Evolutionary conservation across 2,113 vertebrate species (phyloP), one percentile per base, ranked within the genome.

Genomic region (Oreochromis aureus): DNA sequence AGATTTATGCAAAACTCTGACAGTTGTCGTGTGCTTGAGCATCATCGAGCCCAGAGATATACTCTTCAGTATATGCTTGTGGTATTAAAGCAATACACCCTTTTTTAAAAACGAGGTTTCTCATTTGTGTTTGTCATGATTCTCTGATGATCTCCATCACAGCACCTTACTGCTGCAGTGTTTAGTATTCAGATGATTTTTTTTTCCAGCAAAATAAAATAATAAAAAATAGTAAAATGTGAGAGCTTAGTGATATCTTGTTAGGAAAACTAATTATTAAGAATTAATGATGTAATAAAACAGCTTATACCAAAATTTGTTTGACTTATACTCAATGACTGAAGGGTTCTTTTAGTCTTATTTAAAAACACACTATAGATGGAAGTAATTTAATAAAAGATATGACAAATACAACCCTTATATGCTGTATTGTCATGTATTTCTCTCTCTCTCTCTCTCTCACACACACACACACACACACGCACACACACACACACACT

Each of bases 161-260:
- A 51, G 16, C 16, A 51, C 12, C n/a, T 10, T 16, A 44, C 7
- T 44, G n/a, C n/a, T 71, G n/a, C 63, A 24, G n/a, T 6, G 36
- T 44, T 39, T 36, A 36, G 0, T 66, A 66, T 36, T 36, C 32
- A 36, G 61, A 36, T 32, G 27, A 16, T 30, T 11, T 71, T 44
- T 41, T 41, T 24, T 0, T 12, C 0, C 5, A 1, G 58, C 5
- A 61, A 32, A 32, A 61, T 61, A 61, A 61, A 30, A 61, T 2
- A 59, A 32, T 32, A 4, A 18, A 61, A 61, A 61, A 61, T 32
- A 61, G 3, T 61, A 30, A 61, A 61, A 24, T 2, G 36, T 69
- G 63, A 69, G 16, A 18, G 46, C 16, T 32, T 32, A 32, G 30
- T 32, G 32, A 13, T 6, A 48, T 18, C 16, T 51, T 51, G 46